Base-by-base conservation (phyloP, 2,888 invertebrate species). In the Andrena chrysosceles region DNA sequence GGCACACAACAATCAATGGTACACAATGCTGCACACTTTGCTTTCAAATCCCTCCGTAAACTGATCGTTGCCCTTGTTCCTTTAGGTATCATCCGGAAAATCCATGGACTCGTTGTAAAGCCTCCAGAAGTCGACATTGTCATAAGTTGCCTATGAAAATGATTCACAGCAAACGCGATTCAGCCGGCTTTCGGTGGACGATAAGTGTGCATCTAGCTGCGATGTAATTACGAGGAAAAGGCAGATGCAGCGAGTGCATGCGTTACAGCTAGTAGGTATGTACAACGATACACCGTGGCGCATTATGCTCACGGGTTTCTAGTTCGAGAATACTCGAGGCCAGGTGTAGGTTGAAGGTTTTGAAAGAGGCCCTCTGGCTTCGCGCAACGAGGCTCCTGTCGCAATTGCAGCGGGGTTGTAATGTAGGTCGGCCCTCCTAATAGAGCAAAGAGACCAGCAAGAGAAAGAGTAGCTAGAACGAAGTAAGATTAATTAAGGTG, bases 301-400 rank as follows among this genome's bases (percentile, higher is more conserved):
- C 76, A 85, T 85, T 84, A 84, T 83, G 85, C 62, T 73, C 73
- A 64, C 63, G 83, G 56, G 80, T 82, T 85, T 66, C 83, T 83
- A 80, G 83, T 85, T 85, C 85, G 85, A 85, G 85, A 77, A 69
- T 76, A 85, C 85, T 85, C 70, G 70, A 85, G 77, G 64, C 83
- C 83, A 85, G 85, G 85, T 85, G 83, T 69, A 76, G 67, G 66
- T 80, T 73, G 77, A 80, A 85, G 83, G 49, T 77, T 85, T 71
- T 85, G 69, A 77, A 85, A 80, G 77, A 82, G 85, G 31, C 72
- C 81, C 81, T 80, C 76, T 83, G 62, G 62, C 70, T 67, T n/a
- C 42, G 52, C 29, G 66, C 82, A 71, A 83, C 82, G 82, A 67
- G 72, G 70, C 73, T 71, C 74, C 75, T 69, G 62, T 80, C 66